A percentile compares a stretch with the other conserved stretches of the same genome.
These are phyloP conservation scores for Rhinopomastus cyanomelas DNA, from an alignment of 2,113 vertebrate species.

Conservation along the genomic window DNA sequence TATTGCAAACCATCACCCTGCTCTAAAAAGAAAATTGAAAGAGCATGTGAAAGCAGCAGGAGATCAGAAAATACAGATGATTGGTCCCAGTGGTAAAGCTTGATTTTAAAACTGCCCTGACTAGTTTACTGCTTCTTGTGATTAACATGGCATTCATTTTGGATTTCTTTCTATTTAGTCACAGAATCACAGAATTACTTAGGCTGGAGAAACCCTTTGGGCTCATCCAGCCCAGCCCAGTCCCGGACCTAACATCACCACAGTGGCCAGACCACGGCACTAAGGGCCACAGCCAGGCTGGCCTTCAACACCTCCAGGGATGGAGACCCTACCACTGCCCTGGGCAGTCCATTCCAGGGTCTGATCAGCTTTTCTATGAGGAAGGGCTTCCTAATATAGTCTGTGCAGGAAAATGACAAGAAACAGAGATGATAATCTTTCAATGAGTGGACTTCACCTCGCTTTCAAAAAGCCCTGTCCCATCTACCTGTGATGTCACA, in stretches of 20 bases:
- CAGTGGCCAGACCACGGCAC: too few species aligned
- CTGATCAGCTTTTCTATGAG: too few species aligned
- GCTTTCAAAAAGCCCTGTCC: neutral
- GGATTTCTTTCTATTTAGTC: slow-evolving; percentile 26
- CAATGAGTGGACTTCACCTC: neutral
- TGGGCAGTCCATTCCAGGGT: too few species aligned
- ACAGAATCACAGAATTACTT: too few species aligned
- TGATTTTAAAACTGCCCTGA: slow-evolving; percentile 5
- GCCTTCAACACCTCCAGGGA: too few species aligned
- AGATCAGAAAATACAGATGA: neutral
- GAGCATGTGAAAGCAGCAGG: neutral
- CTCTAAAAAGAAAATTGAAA: neutral
- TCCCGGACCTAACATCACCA: too few species aligned
- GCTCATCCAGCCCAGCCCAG: too few species aligned
- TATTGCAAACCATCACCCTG: too few species aligned
- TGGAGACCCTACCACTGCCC: too few species aligned
- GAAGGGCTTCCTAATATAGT: too few species aligned
- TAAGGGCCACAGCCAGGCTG: too few species aligned
- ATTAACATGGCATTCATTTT: neutral
- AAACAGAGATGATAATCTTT: neutral
- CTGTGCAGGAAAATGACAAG: slow-evolving; percentile 8
- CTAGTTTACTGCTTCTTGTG: neutral
- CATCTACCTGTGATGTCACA: neutral
- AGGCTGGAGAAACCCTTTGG: too few species aligned
- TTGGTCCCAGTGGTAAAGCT: neutral